Conservation (phyloP, 2,888 invertebrate genomes). For the Nudaria mundana region DNA sequence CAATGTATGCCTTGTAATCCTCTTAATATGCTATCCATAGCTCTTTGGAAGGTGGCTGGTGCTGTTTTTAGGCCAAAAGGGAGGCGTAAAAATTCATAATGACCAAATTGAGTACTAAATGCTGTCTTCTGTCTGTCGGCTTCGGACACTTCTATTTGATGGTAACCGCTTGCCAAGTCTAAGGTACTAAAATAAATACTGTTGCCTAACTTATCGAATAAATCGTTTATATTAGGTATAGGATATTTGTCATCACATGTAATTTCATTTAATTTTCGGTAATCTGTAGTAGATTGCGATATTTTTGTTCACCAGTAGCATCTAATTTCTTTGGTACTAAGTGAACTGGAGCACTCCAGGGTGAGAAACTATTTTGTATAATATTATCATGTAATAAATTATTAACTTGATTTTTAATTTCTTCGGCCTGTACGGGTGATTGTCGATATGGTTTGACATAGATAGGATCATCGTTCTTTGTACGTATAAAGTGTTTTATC, state of each 20-base stretch:
- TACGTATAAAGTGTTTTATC: not conserved
- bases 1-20: not conserved
- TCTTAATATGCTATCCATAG: not conserved
- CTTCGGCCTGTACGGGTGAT: not conserved
- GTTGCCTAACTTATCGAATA: not conserved
- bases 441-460: not conserved
- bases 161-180: not conserved
- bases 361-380: conserved; percentile 10
- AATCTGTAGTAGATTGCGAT: not conserved
- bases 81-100: not conserved
- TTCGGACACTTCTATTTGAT: not conserved
- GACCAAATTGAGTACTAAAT: not conserved
- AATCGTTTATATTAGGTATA: not conserved
- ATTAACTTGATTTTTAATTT: not conserved
- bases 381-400: not conserved
- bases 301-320: conserved; percentile 29
- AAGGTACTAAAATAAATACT: not conserved
- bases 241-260: not conserved
- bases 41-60: not conserved
- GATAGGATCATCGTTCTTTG: not conserved
- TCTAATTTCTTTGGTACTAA: conserved; percentile 47
- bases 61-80: not conserved
- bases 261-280: not conserved
- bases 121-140: not conserved
- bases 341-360: conserved; percentile 42